These are phyloP conservation scores for Apamea sordens DNA, from an alignment of 2,888 invertebrate genomes.

Conservation along the genomic window DNA sequence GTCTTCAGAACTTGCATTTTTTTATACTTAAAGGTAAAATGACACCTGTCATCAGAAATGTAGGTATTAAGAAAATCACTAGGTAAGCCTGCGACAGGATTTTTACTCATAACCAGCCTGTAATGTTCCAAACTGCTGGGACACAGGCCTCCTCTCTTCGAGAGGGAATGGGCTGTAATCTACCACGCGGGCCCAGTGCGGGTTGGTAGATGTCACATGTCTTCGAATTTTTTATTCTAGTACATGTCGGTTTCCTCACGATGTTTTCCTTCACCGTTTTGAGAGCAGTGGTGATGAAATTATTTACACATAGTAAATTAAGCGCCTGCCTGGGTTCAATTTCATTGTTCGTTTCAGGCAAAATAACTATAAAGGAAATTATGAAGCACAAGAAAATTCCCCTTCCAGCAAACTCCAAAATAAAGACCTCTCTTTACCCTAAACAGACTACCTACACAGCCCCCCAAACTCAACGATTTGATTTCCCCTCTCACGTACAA, in stretches of 20 bases:
- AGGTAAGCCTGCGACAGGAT: accelerated
- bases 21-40: background rate
- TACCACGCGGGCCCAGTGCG: no score
- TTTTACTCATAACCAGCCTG: background rate
- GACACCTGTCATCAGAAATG: background rate
- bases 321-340: no score
- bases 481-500: conserved; percentile 67
- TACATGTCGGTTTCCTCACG: no score
- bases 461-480: conserved; percentile 60
- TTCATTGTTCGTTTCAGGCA: no score
- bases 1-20: no score
- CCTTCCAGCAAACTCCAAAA: conserved; percentile 9
- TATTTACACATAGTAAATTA: no score
- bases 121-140: background rate
- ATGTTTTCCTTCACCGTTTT: background rate
- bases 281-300: background rate
- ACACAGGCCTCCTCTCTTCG: background rate
- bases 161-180: background rate
- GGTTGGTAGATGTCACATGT: background rate
- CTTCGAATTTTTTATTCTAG: background rate
- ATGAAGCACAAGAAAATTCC: background rate
- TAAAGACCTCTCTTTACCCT: conserved; percentile 41
- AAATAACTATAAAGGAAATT: background rate
- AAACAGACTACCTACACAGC: conserved; percentile 35
- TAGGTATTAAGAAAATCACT: background rate